Evolutionary conservation across 2,797 vertebrate genomes (phyloP).

Genomic region (Poeciliopsis presidionis): DNA sequence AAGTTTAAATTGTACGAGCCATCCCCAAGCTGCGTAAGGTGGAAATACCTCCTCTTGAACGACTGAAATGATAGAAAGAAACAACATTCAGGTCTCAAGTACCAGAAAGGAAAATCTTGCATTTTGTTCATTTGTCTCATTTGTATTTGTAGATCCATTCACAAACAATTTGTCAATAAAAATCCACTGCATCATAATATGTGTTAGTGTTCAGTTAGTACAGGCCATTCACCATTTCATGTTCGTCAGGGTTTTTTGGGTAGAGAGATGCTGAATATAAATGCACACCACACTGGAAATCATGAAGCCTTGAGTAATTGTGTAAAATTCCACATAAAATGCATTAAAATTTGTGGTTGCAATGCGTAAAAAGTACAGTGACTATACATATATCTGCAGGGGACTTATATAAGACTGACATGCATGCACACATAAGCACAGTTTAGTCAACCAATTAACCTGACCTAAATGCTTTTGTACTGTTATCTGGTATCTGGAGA

Average conservation of each 20-base stretch:
- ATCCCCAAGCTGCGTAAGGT: slow-evolving; percentile 95
- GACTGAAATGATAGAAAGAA: slow-evolving; percentile 81
- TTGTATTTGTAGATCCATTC: background rate
- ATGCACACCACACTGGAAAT: background rate
- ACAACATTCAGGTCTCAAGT: background rate
- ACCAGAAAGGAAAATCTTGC: background rate
- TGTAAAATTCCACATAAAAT: background rate
- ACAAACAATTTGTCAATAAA: background rate
- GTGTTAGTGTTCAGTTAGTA: background rate
- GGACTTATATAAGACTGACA: background rate
- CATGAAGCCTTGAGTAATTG: background rate
- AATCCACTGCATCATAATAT: background rate
- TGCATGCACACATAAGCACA: background rate
- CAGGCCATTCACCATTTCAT: background rate
- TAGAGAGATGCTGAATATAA: background rate
- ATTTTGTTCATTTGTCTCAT: background rate
- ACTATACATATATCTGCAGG: background rate
- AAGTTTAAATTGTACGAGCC: slow-evolving; percentile 99
- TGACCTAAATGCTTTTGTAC: background rate
- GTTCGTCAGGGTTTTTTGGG: background rate
- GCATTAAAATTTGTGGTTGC: background rate
- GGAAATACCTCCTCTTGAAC: slow-evolving; percentile 98
- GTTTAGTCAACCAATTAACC: background rate
- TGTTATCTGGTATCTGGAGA: background rate
- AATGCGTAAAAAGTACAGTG: background rate